Percentiles rank a stretch among this genome's conserved stretches.
These are phyloP conservation scores for Tiliacea aurago DNA, from an alignment of 2,888 invertebrate genomes.

Conservation along the genomic window DNA sequence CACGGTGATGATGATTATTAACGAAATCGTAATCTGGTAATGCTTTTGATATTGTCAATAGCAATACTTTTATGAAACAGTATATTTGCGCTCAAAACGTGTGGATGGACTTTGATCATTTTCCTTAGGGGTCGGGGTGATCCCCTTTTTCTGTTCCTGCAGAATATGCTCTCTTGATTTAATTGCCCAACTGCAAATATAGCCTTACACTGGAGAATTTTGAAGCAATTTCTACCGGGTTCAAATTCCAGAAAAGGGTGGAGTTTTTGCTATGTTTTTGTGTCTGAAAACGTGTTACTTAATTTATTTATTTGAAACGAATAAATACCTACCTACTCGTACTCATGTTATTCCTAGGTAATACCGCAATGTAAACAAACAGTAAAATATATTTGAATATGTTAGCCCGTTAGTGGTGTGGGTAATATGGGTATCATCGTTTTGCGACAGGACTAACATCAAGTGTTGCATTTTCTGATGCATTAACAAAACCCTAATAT, in stretches of 20 bases:
- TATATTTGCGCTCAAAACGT: not conserved
- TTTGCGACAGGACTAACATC: not conserved
- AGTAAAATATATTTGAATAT: not conserved
- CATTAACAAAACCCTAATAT: not conserved
- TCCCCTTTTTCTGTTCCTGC: not conserved
- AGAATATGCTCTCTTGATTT: not conserved
- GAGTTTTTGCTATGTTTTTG: not conserved
- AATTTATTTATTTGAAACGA: constrained; percentile 12
- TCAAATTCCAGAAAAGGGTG: constrained; percentile 24
- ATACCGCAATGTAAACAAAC: not conserved
- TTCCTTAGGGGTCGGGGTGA: not conserved
- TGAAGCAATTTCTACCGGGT: constrained; percentile 7
- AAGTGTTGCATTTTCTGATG: not conserved
- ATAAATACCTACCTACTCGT: not conserved
- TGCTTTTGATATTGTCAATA: constrained; percentile 4
- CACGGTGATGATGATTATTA: constrained; percentile 18
- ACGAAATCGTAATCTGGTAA: constrained; percentile 11
- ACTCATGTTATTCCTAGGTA: not conserved
- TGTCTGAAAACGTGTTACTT: constrained; percentile 6
- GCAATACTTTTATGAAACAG: not conserved
- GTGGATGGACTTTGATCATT: not conserved
- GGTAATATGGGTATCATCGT: not conserved
- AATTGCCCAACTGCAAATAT: not conserved
- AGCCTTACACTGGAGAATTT: not conserved
- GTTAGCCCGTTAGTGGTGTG: too few species aligned